Conservation (phyloP, 92 coral and sea anemone genomes). For the Palythoa grandis region DNA sequence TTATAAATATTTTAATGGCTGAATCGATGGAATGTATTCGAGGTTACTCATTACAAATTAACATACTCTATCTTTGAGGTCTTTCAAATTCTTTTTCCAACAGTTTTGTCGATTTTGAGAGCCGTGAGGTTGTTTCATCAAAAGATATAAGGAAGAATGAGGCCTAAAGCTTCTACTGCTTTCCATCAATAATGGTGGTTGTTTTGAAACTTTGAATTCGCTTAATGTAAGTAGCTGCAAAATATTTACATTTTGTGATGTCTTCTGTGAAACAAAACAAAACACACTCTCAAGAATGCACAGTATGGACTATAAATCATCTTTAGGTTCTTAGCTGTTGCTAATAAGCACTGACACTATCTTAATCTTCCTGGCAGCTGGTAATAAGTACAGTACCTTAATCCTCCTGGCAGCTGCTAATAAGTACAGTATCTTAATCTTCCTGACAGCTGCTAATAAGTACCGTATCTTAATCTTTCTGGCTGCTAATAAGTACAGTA, state of each 20-base stretch:
- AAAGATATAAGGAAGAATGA: constrained; percentile 22
- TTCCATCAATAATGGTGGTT: neutral
- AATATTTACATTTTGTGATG: neutral
- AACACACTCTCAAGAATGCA: neutral
- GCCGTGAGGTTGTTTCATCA: constrained; percentile 31
- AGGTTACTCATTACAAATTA: too few relatives aligned
- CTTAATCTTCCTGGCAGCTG: too few relatives aligned
- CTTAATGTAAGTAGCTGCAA: neutral
- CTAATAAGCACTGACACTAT: too few relatives aligned
- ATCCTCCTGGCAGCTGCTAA: too few relatives aligned
- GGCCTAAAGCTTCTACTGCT: constrained; percentile 9
- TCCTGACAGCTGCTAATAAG: too few relatives aligned
- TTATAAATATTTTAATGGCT: too few relatives aligned
- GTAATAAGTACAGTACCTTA: too few relatives aligned
- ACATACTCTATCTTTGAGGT: neutral
- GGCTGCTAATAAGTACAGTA: too few relatives aligned
- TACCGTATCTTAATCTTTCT: too few relatives aligned
- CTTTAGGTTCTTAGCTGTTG: too few relatives aligned
- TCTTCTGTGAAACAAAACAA: neutral
- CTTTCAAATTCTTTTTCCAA: constrained; percentile 34
- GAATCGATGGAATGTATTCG: too few relatives aligned
- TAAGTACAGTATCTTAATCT: too few relatives aligned
- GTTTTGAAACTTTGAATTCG: neutral
- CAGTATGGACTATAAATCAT: neutral
- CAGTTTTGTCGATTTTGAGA: constrained; percentile 24